phyloP scores from a whole-genome alignment of 2,888 invertebrate species.

The Gerosis bhagava region DNA sequence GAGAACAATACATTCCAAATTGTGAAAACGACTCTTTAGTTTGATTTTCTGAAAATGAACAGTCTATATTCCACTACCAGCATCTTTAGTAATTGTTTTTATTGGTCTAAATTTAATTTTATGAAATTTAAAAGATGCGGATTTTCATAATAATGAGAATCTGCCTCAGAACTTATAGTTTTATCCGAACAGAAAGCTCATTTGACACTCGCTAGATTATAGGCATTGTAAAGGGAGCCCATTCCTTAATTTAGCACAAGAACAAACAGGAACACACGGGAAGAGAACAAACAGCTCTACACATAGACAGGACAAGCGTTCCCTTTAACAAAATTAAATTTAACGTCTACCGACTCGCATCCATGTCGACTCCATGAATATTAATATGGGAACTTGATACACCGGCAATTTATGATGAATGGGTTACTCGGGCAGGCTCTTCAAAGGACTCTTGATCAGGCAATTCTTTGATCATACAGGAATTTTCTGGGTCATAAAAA shows the following conservation, averaged over 20 bases:
- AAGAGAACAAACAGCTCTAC: constrained; percentile 1
- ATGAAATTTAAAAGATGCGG: too few species aligned
- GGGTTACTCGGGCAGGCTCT: not conserved
- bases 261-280: not conserved
- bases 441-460: not conserved
- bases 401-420: constrained; percentile 18
- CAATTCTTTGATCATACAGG: constrained; percentile 4
- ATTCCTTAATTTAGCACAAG: not conserved
- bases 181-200: too few species aligned
- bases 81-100: not conserved
- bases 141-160: too few species aligned
- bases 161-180: too few species aligned
- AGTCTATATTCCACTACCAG: too few species aligned
- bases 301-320: constrained; percentile 3
- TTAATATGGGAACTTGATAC: constrained; percentile 18
- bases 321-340: constrained; percentile 15
- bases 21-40: constrained; percentile 3
- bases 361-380: constrained; percentile 14
- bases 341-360: constrained; percentile 9
- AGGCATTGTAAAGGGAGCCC: not conserved
- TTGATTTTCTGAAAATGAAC: not conserved
- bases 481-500: too few species aligned
- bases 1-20: constrained; percentile 7
- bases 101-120: too few species aligned
- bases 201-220: too few species aligned